Percentiles rank a stretch among this genome's conserved stretches.
Conservation (phyloP, 1,140 invertebrate genomes). For the Limonius californicus region DNA sequence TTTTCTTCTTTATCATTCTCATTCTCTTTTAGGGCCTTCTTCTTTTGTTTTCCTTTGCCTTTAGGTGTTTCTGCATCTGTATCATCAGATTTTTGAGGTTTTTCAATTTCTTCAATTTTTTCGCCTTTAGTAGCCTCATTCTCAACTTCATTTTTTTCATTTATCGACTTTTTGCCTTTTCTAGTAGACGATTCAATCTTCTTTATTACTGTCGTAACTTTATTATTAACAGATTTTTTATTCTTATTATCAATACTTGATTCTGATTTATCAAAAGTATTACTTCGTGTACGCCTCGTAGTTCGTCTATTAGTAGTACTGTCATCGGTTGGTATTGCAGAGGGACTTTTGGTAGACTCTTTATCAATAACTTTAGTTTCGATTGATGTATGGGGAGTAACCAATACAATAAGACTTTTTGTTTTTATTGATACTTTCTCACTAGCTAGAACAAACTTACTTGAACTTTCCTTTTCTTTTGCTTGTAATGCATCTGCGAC, state of each 20-base stretch:
- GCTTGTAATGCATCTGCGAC: no score
- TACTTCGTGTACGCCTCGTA: not conserved
- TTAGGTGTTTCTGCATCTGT: not conserved
- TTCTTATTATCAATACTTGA: not conserved
- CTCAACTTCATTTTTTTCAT: no score
- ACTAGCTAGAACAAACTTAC: no score
- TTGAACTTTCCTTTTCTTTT: no score
- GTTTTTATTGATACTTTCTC: no score
- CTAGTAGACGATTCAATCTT: not conserved
- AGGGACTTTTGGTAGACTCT: no score
- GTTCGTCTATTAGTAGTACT: not conserved
- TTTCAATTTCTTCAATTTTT: not conserved
- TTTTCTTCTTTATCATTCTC: not conserved
- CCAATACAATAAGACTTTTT: no score
- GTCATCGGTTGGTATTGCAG: not conserved
- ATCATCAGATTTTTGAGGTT: not conserved
- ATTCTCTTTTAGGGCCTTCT: not conserved
- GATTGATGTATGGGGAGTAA: no score
- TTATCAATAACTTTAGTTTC: no score
- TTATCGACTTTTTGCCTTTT: no score
- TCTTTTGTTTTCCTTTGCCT: not conserved
- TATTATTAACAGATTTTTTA: no score
- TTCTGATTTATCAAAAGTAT: not conserved
- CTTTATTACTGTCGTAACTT: not conserved
- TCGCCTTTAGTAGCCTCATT: not conserved